Conservation (phyloP, 2,888 invertebrate genomes). For the Aphidoletes aphidimyza region DNA sequence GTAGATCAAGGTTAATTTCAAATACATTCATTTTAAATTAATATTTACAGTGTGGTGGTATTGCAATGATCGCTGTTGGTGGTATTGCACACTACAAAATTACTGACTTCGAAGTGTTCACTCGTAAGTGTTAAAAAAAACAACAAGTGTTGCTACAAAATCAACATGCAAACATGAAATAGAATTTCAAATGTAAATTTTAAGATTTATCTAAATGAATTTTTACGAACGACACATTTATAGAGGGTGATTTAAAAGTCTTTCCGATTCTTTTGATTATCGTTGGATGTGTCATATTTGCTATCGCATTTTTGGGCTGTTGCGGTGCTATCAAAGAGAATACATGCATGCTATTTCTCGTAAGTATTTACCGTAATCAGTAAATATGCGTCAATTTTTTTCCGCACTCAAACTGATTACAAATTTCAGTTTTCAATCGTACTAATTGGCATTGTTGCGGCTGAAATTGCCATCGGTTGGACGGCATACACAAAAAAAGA, state of each 20-base stretch:
- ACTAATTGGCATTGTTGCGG: no score
- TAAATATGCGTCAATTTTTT: background rate
- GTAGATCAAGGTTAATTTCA: no score
- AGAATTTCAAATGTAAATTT: no score
- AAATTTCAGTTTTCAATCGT: no score
- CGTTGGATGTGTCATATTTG: slow-evolving; percentile 87
- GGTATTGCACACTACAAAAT: background rate
- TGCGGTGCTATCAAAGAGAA: slow-evolving; percentile 97
- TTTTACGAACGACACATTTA: no score
- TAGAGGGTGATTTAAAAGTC: slow-evolving; percentile 78
- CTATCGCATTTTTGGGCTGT: slow-evolving; percentile 96
- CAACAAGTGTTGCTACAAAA: background rate
- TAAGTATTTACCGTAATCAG: slow-evolving; percentile 68
- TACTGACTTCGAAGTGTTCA: background rate
- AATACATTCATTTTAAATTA: no score
- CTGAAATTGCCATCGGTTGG: no score
- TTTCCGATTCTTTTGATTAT: slow-evolving; percentile 87
- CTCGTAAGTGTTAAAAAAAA: background rate
- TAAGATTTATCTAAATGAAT: background rate
- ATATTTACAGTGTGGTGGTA: background rate
- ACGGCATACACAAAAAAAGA: no score
- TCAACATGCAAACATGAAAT: background rate
- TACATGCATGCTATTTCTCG: slow-evolving; percentile 94
- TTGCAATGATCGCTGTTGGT: background rate
- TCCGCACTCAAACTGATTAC: background rate